These are phyloP conservation scores for Eupsittula cactorum DNA, from an alignment of 2,113 vertebrate genomes.

Conservation along the genomic window DNA sequence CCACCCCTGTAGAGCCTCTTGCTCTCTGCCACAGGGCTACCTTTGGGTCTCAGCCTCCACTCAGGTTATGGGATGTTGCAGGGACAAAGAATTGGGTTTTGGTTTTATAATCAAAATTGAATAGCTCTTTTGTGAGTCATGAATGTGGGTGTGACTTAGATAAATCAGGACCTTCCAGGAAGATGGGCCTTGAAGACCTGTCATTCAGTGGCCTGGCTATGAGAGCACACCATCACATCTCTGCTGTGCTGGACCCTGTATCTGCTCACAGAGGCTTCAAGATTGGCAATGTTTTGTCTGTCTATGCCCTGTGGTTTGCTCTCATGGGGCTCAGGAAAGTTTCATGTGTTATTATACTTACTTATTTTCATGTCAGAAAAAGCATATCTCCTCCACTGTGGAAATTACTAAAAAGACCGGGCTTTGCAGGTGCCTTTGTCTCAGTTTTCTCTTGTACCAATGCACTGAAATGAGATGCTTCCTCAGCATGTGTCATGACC, in stretches of 20 bases:
- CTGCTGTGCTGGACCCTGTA: neutral
- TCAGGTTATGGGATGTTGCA: neutral
- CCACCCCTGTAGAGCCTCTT: neutral
- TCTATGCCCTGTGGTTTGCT: neutral
- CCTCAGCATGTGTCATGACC: neutral
- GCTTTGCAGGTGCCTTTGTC: neutral
- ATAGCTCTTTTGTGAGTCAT: neutral
- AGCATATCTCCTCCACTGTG: neutral
- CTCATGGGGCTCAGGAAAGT: neutral
- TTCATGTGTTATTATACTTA: fast-evolving
- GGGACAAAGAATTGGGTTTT: neutral
- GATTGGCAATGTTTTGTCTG: neutral
- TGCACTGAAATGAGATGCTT: neutral
- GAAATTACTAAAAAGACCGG: neutral
- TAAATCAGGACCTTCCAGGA: neutral
- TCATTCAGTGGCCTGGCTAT: neutral
- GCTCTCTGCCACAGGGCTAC: neutral
- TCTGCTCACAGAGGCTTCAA: neutral
- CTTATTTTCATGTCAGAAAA: neutral
- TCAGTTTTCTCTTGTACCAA: neutral
- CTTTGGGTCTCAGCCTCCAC: neutral
- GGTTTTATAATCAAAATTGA: neutral
- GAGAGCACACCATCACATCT: neutral
- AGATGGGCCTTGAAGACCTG: neutral
- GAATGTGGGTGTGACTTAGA: neutral